phyloP scores from a whole-genome alignment of 1,140 invertebrate genomes.

The Lepidurus couesii region DNA sequence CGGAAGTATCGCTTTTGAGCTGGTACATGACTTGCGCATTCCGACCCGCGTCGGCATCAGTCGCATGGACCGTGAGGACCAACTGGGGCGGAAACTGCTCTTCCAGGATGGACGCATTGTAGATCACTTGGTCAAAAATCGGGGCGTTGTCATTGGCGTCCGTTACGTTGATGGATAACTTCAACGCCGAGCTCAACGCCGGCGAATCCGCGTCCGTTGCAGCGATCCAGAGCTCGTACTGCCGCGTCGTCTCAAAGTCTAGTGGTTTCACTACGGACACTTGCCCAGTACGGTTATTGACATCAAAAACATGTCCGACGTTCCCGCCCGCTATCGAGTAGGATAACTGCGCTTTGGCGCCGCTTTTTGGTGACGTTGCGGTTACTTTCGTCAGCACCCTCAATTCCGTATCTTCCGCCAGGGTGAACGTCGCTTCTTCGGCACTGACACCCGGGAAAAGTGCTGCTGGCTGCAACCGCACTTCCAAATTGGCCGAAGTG shows the following conservation, averaged over 20 bases:
- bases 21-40: slow-evolving; percentile 79
- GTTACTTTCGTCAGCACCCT: slow-evolving; percentile 43
- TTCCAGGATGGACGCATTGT: slow-evolving; percentile 77
- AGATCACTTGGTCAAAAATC: slow-evolving; percentile 68
- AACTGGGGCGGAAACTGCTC: slow-evolving; percentile 73
- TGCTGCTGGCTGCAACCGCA: slow-evolving; percentile 44
- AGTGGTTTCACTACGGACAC: slow-evolving; percentile 67
- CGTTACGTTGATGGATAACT: slow-evolving; percentile 75
- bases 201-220: slow-evolving; percentile 77
- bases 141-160: slow-evolving; percentile 90
- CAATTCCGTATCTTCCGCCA: slow-evolving; percentile 37
- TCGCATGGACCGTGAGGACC: slow-evolving; percentile 70
- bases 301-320: slow-evolving; percentile 71
- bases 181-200: slow-evolving; percentile 59
- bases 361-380: slow-evolving; percentile 58
- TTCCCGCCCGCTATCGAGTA: slow-evolving; percentile 89
- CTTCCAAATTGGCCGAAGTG: slow-evolving; percentile 54
- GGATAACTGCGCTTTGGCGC: slow-evolving; percentile 57
- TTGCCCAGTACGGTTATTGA: slow-evolving; percentile 71
- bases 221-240: slow-evolving; percentile 89
- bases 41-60: slow-evolving; percentile 76
- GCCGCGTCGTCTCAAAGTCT: slow-evolving; percentile 77
- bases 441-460: slow-evolving; percentile 57
- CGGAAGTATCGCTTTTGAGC: slow-evolving; percentile 52
- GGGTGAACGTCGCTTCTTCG: slow-evolving; percentile 49